phyloP scores from a whole-genome alignment of 2,113 vertebrate species.

The Elephas maximus region DNA sequence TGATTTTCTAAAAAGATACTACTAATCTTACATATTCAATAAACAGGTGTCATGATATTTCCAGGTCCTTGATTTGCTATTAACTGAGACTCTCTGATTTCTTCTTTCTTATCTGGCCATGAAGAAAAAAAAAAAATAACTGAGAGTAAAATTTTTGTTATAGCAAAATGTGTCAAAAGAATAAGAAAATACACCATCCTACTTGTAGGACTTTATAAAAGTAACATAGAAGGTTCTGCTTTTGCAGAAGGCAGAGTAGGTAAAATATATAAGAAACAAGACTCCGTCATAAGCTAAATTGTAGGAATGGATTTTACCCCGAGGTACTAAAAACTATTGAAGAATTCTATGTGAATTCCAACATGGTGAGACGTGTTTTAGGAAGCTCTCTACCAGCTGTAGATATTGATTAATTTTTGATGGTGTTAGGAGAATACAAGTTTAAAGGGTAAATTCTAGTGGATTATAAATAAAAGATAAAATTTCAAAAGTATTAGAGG shows the following conservation, averaged over 20 bases:
- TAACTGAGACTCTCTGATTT: background rate
- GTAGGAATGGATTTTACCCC: conserved; percentile 2
- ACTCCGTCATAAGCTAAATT: conserved; percentile 38
- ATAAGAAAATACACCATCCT: background rate
- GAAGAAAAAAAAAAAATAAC: background rate
- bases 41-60: background rate
- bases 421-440: background rate
- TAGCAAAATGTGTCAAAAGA: background rate
- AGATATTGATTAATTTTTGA: conserved; percentile 50
- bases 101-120: background rate
- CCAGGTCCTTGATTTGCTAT: background rate
- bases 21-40: background rate
- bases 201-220: background rate
- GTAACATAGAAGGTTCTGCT: background rate
- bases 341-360: background rate
- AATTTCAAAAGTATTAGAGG: background rate
- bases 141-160: background rate
- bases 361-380: background rate
- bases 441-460: background rate
- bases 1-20: background rate
- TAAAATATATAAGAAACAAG: conserved; percentile 23
- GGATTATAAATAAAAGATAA: conserved; percentile 37
- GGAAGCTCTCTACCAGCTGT: background rate
- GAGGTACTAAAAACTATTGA: background rate
- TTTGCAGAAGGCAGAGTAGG: background rate